Evolutionary conservation across 2,797 vertebrate genomes (phyloP).

Genomic region (Merluccius polli): DNA sequence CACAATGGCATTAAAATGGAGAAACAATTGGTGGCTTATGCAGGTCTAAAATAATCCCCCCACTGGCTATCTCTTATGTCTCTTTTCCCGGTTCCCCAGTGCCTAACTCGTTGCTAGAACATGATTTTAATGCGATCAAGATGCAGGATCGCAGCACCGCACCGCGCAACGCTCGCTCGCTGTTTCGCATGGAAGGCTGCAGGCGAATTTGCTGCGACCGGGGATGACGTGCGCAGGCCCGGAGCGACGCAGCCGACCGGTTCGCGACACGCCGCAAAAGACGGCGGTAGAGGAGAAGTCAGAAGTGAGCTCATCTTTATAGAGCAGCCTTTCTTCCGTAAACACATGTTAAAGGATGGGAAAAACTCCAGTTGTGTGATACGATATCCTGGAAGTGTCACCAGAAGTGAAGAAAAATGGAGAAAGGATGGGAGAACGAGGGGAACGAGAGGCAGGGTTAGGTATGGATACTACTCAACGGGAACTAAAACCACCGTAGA

Average conservation of each 20-base stretch:
- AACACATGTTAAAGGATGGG: background rate
- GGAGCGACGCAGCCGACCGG: too few species aligned
- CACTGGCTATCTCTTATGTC: background rate
- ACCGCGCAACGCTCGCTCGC: background rate
- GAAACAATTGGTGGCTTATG: conserved; percentile 40
- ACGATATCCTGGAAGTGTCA: background rate
- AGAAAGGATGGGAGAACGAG: background rate
- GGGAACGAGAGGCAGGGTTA: background rate
- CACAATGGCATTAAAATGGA: conserved; percentile 15
- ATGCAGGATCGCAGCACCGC: conserved; percentile 21
- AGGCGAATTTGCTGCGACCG: too few species aligned
- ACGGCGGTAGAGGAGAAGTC: too few species aligned
- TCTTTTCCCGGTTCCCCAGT: too few species aligned
- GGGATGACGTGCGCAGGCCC: too few species aligned
- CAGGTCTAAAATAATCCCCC: conserved; percentile 30
- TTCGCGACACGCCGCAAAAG: too few species aligned
- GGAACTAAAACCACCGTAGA: background rate
- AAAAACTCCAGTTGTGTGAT: background rate
- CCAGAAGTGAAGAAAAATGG: background rate
- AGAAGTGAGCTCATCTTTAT: background rate
- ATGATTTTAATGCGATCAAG: conserved; percentile 44
- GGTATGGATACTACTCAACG: background rate
- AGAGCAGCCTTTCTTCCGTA: background rate
- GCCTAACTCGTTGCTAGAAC: conserved; percentile 26
- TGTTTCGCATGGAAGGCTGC: background rate